These are phyloP conservation scores for Triplophysa dalaica DNA, from an alignment of 2,113 vertebrate species.

Conservation along the genomic window DNA sequence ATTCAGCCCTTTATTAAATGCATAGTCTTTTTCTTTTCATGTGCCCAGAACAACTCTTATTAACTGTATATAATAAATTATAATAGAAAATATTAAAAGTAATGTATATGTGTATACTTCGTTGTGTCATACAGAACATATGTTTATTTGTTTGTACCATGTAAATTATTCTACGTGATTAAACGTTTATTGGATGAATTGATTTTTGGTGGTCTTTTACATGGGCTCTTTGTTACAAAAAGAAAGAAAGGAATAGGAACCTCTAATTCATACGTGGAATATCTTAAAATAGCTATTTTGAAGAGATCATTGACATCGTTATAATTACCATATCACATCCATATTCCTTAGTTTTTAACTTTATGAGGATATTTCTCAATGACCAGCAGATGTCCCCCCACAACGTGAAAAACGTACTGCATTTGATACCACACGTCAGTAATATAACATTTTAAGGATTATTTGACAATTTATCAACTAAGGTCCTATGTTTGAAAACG, in stretches of 20 bases:
- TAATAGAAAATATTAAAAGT: constrained; percentile 54
- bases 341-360: neutral
- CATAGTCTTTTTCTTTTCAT: constrained; percentile 15
- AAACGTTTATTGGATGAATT: constrained; percentile 44
- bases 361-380: neutral
- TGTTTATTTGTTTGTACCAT: constrained; percentile 66
- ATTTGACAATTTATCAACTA: too few relatives aligned
- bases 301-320: too few relatives aligned
- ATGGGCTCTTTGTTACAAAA: neutral
- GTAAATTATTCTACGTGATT: constrained; percentile 62
- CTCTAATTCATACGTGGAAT: too few relatives aligned
- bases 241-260: too few relatives aligned
- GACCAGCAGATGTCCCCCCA: constrained; percentile 36
- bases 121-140: constrained; percentile 49
- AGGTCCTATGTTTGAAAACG: too few relatives aligned
- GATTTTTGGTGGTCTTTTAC: neutral
- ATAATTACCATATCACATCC: neutral
- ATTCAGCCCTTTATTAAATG: constrained; percentile 39
- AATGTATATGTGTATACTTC: constrained; percentile 48
- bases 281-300: too few relatives aligned
- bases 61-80: constrained; percentile 72
- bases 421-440: neutral
- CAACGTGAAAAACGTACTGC: neutral
- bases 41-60: neutral
- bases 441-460: neutral